Conservation (phyloP, 2,113 vertebrate species). For the Sturnus vulgaris region DNA sequence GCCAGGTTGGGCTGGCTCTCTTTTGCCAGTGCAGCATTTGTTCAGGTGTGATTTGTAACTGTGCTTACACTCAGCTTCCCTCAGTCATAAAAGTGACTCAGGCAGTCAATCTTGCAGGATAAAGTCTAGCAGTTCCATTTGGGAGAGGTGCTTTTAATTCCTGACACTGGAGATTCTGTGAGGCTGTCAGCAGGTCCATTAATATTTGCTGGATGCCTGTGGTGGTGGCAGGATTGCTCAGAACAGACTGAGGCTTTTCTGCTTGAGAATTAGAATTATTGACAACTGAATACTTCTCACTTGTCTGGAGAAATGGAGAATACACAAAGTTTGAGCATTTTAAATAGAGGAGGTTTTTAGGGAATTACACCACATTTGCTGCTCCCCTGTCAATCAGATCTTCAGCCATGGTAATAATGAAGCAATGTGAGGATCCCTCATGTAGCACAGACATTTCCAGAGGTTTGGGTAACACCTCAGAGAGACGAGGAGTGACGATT, state of each 20-base stretch:
- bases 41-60: constrained; percentile 21
- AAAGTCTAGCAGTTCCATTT: not conserved
- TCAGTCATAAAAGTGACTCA: constrained; percentile 16
- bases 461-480: not conserved
- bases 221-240: not conserved
- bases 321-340: not conserved
- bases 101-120: not conserved
- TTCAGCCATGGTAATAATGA: not conserved
- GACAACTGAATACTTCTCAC: not conserved
- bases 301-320: not conserved
- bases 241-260: not conserved
- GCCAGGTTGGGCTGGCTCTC: not conserved
- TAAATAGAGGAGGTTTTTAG: not conserved
- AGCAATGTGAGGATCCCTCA: not conserved
- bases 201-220: not conserved
- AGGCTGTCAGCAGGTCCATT: not conserved
- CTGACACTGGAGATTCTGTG: not conserved
- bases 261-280: not conserved
- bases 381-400: not conserved
- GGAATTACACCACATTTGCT: not conserved
- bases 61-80: not conserved
- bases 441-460: not conserved
- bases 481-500: not conserved
- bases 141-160: not conserved
- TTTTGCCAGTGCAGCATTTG: not conserved